Percentiles rank a stretch among this genome's conserved stretches.
phyloP scores from a whole-genome alignment of 2,113 vertebrate species.

The human (Homo sapiens) region DNA sequence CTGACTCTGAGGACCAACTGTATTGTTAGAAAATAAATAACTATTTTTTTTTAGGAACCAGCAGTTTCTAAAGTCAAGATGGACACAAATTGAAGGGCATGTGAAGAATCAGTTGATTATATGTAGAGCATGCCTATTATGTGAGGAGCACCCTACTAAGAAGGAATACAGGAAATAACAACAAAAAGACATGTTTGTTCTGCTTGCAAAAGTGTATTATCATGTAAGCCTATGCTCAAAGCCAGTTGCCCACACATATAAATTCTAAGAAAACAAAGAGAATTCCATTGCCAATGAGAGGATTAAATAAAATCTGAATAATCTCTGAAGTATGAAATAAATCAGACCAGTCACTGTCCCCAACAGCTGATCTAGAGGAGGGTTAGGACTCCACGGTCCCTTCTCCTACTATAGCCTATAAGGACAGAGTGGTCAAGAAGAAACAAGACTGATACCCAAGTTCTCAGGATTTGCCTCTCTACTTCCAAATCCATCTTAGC shows the following conservation, averaged over 20 bases:
- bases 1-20: neutral
- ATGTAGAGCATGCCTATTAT: neutral
- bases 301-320: constrained; percentile 41
- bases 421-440: neutral
- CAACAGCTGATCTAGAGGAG: neutral
- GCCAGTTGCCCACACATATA: neutral
- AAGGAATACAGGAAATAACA: constrained; percentile 9
- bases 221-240: constrained; percentile 30
- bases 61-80: constrained; percentile 53
- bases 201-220: constrained; percentile 21
- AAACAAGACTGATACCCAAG: neutral
- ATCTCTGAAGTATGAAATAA: neutral
- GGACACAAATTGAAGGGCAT: constrained; percentile 41
- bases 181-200: neutral
- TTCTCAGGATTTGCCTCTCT: neutral
- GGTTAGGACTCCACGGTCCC: neutral
- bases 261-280: constrained; percentile 54
- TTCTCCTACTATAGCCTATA: neutral
- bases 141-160: neutral
- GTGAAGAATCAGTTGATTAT: neutral
- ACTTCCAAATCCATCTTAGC: constrained; percentile 33
- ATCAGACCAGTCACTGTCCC: neutral
- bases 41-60: constrained; percentile 37
- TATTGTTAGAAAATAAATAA: neutral
- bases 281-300: neutral